Conservation (phyloP, 2,888 invertebrate genomes). For the Erebia palarica region DNA sequence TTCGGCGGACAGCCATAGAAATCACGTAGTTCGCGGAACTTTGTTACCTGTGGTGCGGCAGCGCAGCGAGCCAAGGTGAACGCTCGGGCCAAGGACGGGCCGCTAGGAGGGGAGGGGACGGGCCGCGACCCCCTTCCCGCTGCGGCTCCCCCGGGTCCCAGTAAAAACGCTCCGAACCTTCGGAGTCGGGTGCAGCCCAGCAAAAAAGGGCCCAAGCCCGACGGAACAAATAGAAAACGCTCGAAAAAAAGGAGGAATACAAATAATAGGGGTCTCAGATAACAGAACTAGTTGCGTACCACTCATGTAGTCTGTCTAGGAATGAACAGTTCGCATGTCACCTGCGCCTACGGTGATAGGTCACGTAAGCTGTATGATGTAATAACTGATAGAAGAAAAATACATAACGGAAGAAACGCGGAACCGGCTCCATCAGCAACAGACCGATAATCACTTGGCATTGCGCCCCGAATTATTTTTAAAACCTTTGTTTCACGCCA, state of each 20-base stretch:
- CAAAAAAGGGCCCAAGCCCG: constrained; percentile 69
- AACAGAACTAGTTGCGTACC: constrained; percentile 67
- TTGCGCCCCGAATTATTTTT: constrained; percentile 48
- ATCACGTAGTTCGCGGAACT: constrained; percentile 82
- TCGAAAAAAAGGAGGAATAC: constrained; percentile 68
- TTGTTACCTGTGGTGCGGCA: constrained; percentile 80
- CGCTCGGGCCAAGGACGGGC: constrained; percentile 81
- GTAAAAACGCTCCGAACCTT: constrained; percentile 77
- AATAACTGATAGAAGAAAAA: constrained; percentile 68
- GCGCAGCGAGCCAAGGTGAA: constrained; percentile 81
- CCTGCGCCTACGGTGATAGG: constrained; percentile 74
- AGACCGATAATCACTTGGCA: constrained; percentile 58
- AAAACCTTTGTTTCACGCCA: constrained; percentile 47
- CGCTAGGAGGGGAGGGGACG: constrained; percentile 71
- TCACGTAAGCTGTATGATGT: constrained; percentile 68
- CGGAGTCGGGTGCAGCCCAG: constrained; percentile 68
- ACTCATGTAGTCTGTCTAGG: constrained; percentile 58
- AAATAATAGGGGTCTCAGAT: constrained; percentile 73
- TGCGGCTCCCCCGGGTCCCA: constrained; percentile 55
- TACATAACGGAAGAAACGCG: constrained; percentile 69
- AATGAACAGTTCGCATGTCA: constrained; percentile 71
- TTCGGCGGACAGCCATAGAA: constrained; percentile 77
- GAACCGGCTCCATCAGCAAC: constrained; percentile 60
- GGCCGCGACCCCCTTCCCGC: constrained; percentile 50
- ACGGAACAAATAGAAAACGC: constrained; percentile 80